Conservation (phyloP, 1,140 invertebrate genomes). For the Cotesia chilonis region DNA sequence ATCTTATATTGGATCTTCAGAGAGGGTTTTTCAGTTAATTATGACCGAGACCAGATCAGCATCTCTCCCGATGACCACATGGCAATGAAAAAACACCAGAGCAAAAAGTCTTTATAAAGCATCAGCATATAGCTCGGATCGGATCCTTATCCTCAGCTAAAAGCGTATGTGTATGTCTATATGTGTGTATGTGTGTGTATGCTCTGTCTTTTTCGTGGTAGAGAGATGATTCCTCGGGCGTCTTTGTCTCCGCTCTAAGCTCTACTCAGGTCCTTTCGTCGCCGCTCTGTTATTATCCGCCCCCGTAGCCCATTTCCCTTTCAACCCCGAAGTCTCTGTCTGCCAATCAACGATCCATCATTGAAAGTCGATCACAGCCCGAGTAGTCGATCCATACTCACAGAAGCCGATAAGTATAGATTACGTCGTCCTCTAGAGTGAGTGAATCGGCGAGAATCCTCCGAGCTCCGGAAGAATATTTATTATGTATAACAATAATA, state of each 20-base stretch:
- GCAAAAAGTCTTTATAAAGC: too few relatives aligned
- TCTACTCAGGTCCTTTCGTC: neutral
- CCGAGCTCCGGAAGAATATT: slow-evolving; percentile 1
- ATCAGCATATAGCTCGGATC: too few relatives aligned
- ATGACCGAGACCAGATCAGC: slow-evolving; percentile 54
- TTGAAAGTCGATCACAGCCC: slow-evolving; percentile 47
- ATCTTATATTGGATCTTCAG: slow-evolving; percentile 1
- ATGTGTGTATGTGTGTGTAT: too few relatives aligned
- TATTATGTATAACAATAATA: slow-evolving; percentile 16
- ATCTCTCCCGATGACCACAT: slow-evolving; percentile 58
- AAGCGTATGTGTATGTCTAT: too few relatives aligned
- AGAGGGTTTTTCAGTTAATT: slow-evolving; percentile 55
- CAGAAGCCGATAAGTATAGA: slow-evolving; percentile 59
- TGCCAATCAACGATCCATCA: slow-evolving; percentile 65
- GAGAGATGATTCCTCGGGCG: slow-evolving; percentile 44
- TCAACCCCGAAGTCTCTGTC: slow-evolving; percentile 51
- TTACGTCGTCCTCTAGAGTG: slow-evolving; percentile 47
- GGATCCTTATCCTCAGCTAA: too few relatives aligned
- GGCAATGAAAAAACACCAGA: slow-evolving; percentile 44
- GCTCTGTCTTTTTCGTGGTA: too few relatives aligned
- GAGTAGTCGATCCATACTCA: slow-evolving; percentile 38
- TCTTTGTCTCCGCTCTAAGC: slow-evolving; percentile 39
- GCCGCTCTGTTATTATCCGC: slow-evolving; percentile 66
- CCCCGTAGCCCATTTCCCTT: slow-evolving; percentile 63
- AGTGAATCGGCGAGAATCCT: slow-evolving; percentile 32